Conservation (phyloP, 2,113 vertebrate species). For the Seriola rivoliana region DNA sequence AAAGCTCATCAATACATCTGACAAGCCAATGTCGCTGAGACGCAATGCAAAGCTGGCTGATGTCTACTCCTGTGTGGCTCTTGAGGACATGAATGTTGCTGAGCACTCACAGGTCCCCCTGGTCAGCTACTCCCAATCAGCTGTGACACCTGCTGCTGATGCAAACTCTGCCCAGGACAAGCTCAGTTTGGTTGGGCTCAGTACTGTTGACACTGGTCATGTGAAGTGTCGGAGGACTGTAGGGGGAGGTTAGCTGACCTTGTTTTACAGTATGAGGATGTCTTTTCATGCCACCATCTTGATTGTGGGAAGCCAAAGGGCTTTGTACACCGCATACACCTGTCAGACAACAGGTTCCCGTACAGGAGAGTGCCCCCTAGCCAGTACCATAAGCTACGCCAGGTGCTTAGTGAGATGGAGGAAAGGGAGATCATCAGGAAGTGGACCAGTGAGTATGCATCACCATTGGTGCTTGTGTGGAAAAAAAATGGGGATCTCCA, state of each 20-base stretch:
- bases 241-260: constrained; percentile 3
- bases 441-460: too few species aligned
- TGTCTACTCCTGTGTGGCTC: not conserved
- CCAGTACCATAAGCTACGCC: not conserved
- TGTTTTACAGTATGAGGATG: constrained; percentile 27
- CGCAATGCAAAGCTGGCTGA: constrained; percentile 39
- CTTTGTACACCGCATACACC: constrained; percentile 22
- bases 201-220: not conserved
- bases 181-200: not conserved
- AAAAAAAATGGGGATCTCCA: not conserved
- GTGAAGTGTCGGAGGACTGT: not conserved
- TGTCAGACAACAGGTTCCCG: constrained; percentile 19
- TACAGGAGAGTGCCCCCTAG: constrained; percentile 8
- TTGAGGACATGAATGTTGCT: constrained; percentile 21
- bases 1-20: constrained; percentile 16
- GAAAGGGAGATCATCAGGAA: too few species aligned
- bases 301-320: constrained; percentile 6
- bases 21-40: not conserved
- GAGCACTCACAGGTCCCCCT: not conserved
- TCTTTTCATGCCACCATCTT: not conserved
- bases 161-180: not conserved
- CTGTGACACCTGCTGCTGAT: too few species aligned
- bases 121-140: not conserved
- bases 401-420: not conserved
- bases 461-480: too few species aligned